Conservation (phyloP, 2,888 invertebrate species). For the Chymomyza fuscimana region DNA sequence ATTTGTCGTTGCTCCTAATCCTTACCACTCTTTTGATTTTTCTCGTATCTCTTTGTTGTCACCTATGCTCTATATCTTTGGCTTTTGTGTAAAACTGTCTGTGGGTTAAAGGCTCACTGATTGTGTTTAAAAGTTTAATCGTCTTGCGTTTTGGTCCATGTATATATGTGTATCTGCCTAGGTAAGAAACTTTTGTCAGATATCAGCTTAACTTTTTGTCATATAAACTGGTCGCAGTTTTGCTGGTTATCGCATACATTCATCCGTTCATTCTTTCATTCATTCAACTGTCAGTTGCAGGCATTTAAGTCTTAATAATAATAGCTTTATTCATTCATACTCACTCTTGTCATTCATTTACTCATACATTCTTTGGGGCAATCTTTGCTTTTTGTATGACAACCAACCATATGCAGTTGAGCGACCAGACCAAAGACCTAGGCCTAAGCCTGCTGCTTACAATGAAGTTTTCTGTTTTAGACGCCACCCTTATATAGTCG, state of each 20-base stretch:
- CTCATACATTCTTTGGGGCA: neutral
- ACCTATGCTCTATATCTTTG: conserved; percentile 36
- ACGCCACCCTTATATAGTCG: neutral
- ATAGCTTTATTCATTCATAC: conserved; percentile 23
- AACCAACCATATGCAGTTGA: neutral
- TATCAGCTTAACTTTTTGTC: conserved; percentile 1
- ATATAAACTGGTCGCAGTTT: neutral
- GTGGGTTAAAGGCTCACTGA: neutral
- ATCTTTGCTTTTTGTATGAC: neutral
- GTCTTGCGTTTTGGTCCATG: conserved; percentile 47
- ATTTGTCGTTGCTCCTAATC: conserved; percentile 39
- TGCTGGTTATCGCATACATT: conserved; percentile 31
- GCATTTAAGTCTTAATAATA: conserved; percentile 67
- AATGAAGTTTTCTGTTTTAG: neutral
- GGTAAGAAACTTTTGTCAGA: neutral
- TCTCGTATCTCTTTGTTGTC: conserved; percentile 18
- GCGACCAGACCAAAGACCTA: neutral
- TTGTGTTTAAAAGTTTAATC: conserved; percentile 69
- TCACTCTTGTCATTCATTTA: conserved; percentile 12
- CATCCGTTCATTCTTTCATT: conserved; percentile 41
- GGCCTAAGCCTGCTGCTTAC: neutral
- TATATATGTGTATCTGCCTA: conserved; percentile 4
- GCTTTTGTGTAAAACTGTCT: neutral
- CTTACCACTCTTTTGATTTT: conserved; percentile 1
- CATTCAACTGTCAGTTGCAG: conserved; percentile 76